Evolutionary conservation across 2,888 invertebrate species (phyloP).

Genomic region (Cataglyphis albicans): DNA sequence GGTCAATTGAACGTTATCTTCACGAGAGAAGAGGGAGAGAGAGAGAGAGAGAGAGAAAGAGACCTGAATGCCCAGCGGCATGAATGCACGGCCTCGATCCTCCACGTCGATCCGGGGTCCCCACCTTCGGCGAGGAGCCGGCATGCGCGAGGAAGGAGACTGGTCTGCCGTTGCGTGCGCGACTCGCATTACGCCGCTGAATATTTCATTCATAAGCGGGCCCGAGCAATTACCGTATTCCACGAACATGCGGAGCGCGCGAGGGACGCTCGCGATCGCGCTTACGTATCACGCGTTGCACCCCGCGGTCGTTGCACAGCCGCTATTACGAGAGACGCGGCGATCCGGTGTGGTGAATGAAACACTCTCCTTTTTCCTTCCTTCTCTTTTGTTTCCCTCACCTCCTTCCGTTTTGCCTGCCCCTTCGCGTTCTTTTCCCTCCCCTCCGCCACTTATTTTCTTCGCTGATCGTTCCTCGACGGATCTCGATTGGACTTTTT

Average conservation of each 20-base stretch:
- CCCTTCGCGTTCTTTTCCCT: not conserved
- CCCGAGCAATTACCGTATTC: slow-evolving; percentile 78
- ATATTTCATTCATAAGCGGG: slow-evolving; percentile 85
- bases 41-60: slow-evolving; percentile 15
- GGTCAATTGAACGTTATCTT: slow-evolving; percentile 39
- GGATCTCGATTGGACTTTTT: slow-evolving; percentile 63
- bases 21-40: slow-evolving; percentile 27
- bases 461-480: slow-evolving; percentile 15
- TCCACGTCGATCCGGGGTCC: slow-evolving; percentile 49
- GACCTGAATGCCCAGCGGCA: slow-evolving; percentile 39
- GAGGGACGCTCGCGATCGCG: slow-evolving; percentile 58
- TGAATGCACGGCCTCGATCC: slow-evolving; percentile 64
- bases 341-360: slow-evolving; percentile 79
- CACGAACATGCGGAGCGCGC: slow-evolving; percentile 66
- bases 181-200: slow-evolving; percentile 82
- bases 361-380: slow-evolving; percentile 59
- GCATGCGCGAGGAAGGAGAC: slow-evolving; percentile 69
- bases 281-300: slow-evolving; percentile 59
- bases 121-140: slow-evolving; percentile 26
- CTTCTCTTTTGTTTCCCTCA: not conserved
- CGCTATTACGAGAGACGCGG: slow-evolving; percentile 77
- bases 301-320: slow-evolving; percentile 71
- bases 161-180: slow-evolving; percentile 81
- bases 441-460: slow-evolving; percentile 21
- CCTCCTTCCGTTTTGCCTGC: slow-evolving; percentile 3